phyloP scores from a whole-genome alignment of 2,797 vertebrate genomes.

The Mormyrops attenuatus region DNA sequence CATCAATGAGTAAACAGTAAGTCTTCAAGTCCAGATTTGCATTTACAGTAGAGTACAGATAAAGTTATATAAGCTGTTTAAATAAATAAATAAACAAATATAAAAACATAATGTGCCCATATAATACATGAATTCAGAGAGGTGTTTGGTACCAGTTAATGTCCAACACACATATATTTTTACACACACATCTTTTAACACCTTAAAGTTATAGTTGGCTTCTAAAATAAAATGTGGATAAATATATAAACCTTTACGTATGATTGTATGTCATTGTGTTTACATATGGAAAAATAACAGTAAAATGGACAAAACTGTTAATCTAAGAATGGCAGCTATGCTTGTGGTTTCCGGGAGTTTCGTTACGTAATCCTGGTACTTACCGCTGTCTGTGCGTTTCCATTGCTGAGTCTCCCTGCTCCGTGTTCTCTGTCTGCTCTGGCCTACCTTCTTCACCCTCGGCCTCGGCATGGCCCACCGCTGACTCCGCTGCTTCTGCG shows the following conservation, averaged over 20 bases:
- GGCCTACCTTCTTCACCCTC: conserved; percentile 15
- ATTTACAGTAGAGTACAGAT: not conserved
- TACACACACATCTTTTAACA: not conserved
- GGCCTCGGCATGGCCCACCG: not conserved
- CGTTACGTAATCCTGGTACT: not conserved
- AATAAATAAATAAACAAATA: not conserved
- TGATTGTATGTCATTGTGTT: not conserved
- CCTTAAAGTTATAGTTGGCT: not conserved
- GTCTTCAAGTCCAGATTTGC: not conserved
- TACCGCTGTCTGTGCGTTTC: not conserved
- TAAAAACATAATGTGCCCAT: not conserved
- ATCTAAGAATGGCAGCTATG: not conserved
- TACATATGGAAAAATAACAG: not conserved
- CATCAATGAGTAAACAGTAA: not conserved
- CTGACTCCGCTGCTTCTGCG: conserved; percentile 5
- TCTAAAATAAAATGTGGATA: not conserved
- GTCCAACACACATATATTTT: not conserved
- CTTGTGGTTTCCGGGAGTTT: not conserved
- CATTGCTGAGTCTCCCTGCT: conserved; percentile 6
- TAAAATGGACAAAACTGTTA: not conserved
- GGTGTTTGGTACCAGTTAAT: not conserved
- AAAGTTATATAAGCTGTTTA: not conserved
- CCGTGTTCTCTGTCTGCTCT: conserved; percentile 18
- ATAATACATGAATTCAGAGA: not conserved
- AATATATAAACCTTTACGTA: not conserved